Base-by-base conservation (phyloP, 2,113 vertebrate species). In the Sander vitreus region DNA sequence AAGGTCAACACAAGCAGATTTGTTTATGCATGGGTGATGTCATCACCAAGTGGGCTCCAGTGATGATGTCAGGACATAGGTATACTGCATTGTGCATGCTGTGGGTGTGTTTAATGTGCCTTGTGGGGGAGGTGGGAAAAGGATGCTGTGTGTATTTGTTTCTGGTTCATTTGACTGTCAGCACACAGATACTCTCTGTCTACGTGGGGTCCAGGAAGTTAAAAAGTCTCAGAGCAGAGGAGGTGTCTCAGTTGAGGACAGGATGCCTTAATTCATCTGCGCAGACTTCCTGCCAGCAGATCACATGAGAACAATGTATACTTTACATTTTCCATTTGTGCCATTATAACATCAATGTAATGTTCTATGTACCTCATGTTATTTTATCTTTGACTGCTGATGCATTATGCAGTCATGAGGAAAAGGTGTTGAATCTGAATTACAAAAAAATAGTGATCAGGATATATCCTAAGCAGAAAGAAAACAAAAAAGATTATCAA, bases 1-100 rank as follows among this genome's bases (percentile, higher is more conserved):
- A 47, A 76, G 87, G 83, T 91, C 71, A 81, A 58, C 71, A 48
- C 48, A 68, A 87, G 80, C 72, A 81, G 80, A 76, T 73, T 63
- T 66, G 76, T 81, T 83, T 81, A 84, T 84, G 82, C 57, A 30
- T 88, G 76, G 63, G 80, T 87, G 88, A 93, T 87, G 84, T 94
- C 90, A 90, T 81, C 51, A 86, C 68, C 65, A 70, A 48, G 73
- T 81, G 88, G 76, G 80, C 88, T 80, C 63, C 18, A 64, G 27
- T 63, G 62, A 75, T 86, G 77, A 88, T 83, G 76, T 89, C 76
- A 85, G 57, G 64, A 77, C 72, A 39, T 78, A 43, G 8, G 39
- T 43, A 36, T 75, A 71, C n/a, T 53, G 55, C 39, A 23, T 47
- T 82, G 50, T 74, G 30, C 21, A 39, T 66, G 36, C 4, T 43